Percentiles rank a stretch among this genome's conserved stretches.
These are phyloP conservation scores for Ploceus nigricollis DNA, from an alignment of 2,113 vertebrate genomes.

Conservation along the genomic window DNA sequence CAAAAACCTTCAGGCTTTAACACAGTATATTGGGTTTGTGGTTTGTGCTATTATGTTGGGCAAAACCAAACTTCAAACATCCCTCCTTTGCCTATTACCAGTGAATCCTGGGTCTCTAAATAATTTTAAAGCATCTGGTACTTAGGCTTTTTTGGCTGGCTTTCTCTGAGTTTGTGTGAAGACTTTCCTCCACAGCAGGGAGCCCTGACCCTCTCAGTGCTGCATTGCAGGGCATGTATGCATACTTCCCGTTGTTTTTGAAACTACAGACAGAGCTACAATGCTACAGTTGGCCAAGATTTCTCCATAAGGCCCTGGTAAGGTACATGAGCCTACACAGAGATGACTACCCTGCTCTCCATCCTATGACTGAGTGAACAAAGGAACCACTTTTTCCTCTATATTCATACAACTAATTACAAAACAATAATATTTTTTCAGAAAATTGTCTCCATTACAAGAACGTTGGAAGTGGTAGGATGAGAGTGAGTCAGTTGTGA, in stretches of 20 bases:
- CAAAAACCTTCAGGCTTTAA: neutral
- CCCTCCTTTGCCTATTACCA: neutral
- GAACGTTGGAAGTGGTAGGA: neutral
- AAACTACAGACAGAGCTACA: neutral
- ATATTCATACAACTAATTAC: neutral
- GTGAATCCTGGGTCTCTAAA: neutral
- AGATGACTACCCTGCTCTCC: neutral
- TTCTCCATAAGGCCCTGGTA: neutral
- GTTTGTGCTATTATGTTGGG: neutral
- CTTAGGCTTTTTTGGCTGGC: neutral
- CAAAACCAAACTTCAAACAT: neutral
- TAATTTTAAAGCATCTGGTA: neutral
- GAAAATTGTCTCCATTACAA: neutral
- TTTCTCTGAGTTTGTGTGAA: neutral
- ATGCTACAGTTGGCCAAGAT: neutral
- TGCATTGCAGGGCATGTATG: rapidly evolving
- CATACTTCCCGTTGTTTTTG: neutral
- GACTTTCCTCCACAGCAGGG: neutral
- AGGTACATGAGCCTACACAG: rapidly evolving
- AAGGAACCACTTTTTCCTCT: neutral
- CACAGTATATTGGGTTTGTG: neutral
- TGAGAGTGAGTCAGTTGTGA: neutral
- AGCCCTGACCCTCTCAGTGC: neutral
- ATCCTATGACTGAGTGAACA: rapidly evolving
- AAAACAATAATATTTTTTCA: neutral